Evolutionary conservation across 2,797 vertebrate genomes (phyloP), one percentile per base, ranked within the genome.

Genomic region (Pampus argenteus): DNA sequence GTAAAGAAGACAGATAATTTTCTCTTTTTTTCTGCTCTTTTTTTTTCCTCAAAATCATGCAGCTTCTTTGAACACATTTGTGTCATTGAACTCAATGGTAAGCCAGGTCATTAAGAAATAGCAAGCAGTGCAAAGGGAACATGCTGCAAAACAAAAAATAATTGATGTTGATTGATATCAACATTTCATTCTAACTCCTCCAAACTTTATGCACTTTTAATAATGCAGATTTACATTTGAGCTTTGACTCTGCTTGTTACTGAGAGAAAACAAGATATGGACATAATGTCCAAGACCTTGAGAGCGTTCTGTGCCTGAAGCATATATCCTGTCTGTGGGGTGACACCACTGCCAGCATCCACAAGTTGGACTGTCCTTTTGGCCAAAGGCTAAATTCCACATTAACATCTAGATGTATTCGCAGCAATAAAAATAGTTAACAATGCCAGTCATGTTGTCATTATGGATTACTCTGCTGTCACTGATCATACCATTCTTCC

Each of bases 71-170:
- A 84, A 80, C 38, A 63, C 26, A 66, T 78, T 66, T 82, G 42
- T 76, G 31, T 73, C 77, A 79, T 50, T 88, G 77, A 85, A 77
- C 67, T 71, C 71, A 50, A 79, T 76, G 45, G 81, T 50, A 45
- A 73, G 66, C 44, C 63, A 64, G 86, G 80, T 90, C 89, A 90
- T 93, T 90, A 93, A 87, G 84, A 88, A 88, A 70, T 81, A 62
- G 70, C 86, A 90, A 87, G 79, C 84, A 63, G 83, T 63, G 89
- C 79, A 66, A 57, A 76, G 68, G 73, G 67, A 69, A 56, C 57
- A 76, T 64, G 56, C 76, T 68, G 81, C 81, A 87, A 86, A 90
- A 82, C 78, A 86, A 84, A 85, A 29, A 83, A 79, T 80, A 87
- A 90, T 83, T 87, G 84, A 82, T 81, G 78, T 48, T 83, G 81